Evolutionary conservation across 2,888 invertebrate species (phyloP).

Genomic region (Abscondita cerata): DNA sequence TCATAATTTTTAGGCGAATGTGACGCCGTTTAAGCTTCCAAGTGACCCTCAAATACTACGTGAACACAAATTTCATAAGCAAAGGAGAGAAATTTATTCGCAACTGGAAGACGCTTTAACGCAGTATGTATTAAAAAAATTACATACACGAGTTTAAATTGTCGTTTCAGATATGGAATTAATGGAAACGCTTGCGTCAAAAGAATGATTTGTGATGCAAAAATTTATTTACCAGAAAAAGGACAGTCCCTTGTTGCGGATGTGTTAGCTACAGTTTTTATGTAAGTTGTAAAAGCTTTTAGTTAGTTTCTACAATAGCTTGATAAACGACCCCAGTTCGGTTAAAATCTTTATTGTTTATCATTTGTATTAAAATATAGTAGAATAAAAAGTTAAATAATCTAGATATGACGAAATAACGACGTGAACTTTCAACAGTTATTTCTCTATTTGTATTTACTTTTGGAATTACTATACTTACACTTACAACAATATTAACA

Average conservation of each 20-base stretch:
- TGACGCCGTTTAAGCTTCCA: slow-evolving; percentile 64
- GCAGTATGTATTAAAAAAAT: slow-evolving; percentile 30
- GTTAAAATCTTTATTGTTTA: too few species aligned
- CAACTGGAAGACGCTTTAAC: slow-evolving; percentile 42
- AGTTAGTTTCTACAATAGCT: too few species aligned
- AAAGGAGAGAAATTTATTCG: slow-evolving; percentile 64
- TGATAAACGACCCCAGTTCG: too few species aligned
- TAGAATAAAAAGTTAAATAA: too few species aligned
- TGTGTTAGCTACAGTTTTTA: slow-evolving; percentile 68
- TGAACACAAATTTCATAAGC: slow-evolving; percentile 49
- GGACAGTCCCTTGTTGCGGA: slow-evolving; percentile 73
- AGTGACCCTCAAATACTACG: slow-evolving; percentile 56
- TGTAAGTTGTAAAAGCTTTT: slow-evolving; percentile 57
- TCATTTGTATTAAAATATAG: too few species aligned
- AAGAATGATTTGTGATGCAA: slow-evolving; percentile 73
- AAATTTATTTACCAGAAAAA: slow-evolving; percentile 62
- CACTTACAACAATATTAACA: too few species aligned
- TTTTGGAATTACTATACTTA: too few species aligned
- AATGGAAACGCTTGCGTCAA: slow-evolving; percentile 70
- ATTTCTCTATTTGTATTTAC: too few species aligned
- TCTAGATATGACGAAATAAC: too few species aligned
- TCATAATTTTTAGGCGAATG: slow-evolving; percentile 67
- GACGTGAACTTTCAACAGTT: too few species aligned
- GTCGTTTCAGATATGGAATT: slow-evolving; percentile 65
- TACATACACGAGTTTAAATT: neutral